phyloP scores from a whole-genome alignment of 2,888 invertebrate species.

The Neoscelio sp. region DNA sequence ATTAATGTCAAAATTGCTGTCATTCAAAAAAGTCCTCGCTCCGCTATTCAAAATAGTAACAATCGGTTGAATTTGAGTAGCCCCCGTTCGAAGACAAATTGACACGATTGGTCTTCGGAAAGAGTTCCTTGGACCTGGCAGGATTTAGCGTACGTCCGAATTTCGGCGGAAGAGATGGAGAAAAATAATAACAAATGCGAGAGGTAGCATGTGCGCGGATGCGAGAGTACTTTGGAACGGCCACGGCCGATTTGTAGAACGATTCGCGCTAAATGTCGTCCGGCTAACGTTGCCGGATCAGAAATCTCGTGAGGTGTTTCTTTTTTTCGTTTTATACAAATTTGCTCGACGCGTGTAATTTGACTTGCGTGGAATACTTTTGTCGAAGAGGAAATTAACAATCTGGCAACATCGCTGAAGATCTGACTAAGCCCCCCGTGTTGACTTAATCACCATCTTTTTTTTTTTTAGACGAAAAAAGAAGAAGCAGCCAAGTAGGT shows the following conservation, averaged over 20 bases:
- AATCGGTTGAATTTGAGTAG: constrained; percentile 14
- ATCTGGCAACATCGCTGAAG: constrained; percentile 45
- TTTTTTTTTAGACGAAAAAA: constrained; percentile 26
- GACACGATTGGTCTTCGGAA: constrained; percentile 44
- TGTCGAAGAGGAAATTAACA: constrained; percentile 9
- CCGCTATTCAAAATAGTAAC: constrained; percentile 4
- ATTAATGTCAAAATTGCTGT: too few species aligned
- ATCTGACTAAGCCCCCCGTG: constrained; percentile 35
- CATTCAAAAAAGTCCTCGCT: too few species aligned
- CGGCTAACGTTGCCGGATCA: constrained; percentile 36
- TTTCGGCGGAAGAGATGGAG: constrained; percentile 54
- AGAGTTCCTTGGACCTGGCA: constrained; percentile 51
- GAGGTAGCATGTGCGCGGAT: constrained; percentile 62
- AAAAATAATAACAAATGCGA: constrained; percentile 57
- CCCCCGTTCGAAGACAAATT: constrained; percentile 50
- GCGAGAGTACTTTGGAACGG: constrained; percentile 53
- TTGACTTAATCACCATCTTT: constrained; percentile 42
- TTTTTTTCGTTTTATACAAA: neutral
- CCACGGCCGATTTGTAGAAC: constrained; percentile 48
- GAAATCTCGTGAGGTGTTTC: constrained; percentile 7
- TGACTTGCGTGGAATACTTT: neutral
- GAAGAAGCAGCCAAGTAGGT: constrained; percentile 18
- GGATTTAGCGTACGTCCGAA: constrained; percentile 62
- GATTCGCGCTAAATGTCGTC: constrained; percentile 30
- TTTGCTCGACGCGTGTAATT: neutral